Base-by-base conservation (phyloP, 1,140 invertebrate species). In the Plodia interpunctella region DNA sequence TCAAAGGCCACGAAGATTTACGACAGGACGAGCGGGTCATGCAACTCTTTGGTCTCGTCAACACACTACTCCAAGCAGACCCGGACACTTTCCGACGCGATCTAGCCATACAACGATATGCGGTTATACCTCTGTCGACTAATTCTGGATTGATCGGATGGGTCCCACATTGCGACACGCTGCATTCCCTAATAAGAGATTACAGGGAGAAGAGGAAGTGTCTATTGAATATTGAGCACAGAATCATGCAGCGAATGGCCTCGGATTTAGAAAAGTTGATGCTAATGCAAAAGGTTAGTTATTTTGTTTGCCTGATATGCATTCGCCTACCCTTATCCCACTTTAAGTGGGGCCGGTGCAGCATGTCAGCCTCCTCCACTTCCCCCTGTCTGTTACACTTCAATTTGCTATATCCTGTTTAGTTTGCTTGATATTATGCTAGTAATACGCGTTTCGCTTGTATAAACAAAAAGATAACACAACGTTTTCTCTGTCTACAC, bases 201-300 rank as follows among this genome's bases (percentile, higher is more conserved):
- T 99, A 99, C 82, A 91, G 99, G 49, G 98, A 99, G 55, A 99
- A 99, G 86, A 98, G 98, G 87, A 98, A 99, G 83, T 98, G 99
- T 74, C 88, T 98, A 6, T 87, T 99, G 0, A 99, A 99, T 81
- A 98, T 99, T 62, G 99, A 99, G 78, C 98, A 99, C 79, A 93
- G 97, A 65, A 97, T 99, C 51, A 99, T 99, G 98, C 92, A 98
- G 53, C 84, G 97, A 89, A 98, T 99, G 95, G 97, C 98, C 0
- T 97, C 97, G 0, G 98, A 99, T 82, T 98, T 98, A 80, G 98
- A 99, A 83, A 98, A 98, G 80, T 90, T 99, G 20, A 98, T 97
- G 59, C 90, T 99, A 11, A 98, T 99, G 96, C 98, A 99, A 89
- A 99, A 99, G 90, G 87, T 89, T 44, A n/a, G 13, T 44, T 1